Conservation (phyloP, 2,113 vertebrate genomes). For the Tachuris rubrigastra region DNA sequence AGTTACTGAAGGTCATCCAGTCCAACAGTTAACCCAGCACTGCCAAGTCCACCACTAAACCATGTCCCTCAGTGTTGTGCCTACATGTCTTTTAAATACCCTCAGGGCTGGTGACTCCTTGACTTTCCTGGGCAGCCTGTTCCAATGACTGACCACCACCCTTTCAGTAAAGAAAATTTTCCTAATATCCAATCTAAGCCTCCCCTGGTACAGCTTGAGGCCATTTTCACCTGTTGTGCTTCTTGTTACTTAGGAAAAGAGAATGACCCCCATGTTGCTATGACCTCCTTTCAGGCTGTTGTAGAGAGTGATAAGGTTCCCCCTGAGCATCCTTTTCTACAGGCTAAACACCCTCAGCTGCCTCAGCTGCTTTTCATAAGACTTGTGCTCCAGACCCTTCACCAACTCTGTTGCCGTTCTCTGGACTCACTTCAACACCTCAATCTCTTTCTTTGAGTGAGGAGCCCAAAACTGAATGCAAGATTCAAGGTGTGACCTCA, state of each 20-base stretch:
- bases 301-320: background rate
- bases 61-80: background rate
- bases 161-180: background rate
- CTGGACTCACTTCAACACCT: fast-evolving
- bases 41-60: background rate
- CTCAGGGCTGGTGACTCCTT: background rate
- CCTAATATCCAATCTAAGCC: background rate
- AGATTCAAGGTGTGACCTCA: fast-evolving
- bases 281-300: background rate
- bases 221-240: background rate
- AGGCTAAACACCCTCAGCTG: background rate
- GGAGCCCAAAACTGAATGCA: background rate
- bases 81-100: background rate
- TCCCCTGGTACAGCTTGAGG: background rate
- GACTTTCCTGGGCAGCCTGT: background rate
- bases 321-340: background rate
- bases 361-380: background rate
- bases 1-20: background rate
- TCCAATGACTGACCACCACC: background rate
- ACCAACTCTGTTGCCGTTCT: fast-evolving
- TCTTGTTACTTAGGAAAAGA: background rate
- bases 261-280: fast-evolving
- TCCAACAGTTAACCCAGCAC: background rate
- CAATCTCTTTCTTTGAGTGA: background rate
- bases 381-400: background rate